Evolutionary conservation across 1,140 invertebrate genomes (phyloP), one percentile per base, ranked within the genome.

Genomic region (Bombyx mandarina): DNA sequence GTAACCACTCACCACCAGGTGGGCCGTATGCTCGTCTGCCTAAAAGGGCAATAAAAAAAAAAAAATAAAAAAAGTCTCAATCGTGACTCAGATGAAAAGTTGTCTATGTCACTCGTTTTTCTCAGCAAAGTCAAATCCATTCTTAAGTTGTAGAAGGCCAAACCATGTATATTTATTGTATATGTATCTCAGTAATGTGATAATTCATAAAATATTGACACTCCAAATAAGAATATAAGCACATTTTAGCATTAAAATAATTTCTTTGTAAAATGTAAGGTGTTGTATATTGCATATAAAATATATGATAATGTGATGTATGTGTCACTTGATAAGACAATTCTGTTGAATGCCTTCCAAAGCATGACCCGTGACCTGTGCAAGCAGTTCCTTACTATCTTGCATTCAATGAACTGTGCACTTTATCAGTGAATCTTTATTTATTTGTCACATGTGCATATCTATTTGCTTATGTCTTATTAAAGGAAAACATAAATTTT

Each of bases 311-410:
- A 78, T 66, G 62, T 68, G 69, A 81, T 82, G 69, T 82, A 72
- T 82, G 81, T 82, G 79, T 85, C 73, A 54, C 56, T 61, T 56
- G 83, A 86, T 86, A 86, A 78, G 75, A 65, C 70, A 78, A 75
- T 35, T 35, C 26, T 35, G 26, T 77, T 82, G 74, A 77, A 75
- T 70, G 82, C 69, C 76, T 86, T 86, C 79, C 82, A 79, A 81
- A 69, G 78, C 82, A 67, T 60, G 79, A 84, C 79, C 75, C 53
- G 57, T 61, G 65, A 67, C 64, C 71, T 71, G 61, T 62, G 69
- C 68, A 54, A 61, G 64, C 72, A 66, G 68, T 67, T 64, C 70
- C 75, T 64, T 35, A 35, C 64, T 56, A 62, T 71, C 74, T 73
- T 77, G 71, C 58, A 35, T 35, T 35, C 26, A 35, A 35, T 35